Percentiles rank a stretch among this genome's conserved stretches.
Evolutionary conservation across 2,113 vertebrate genomes (phyloP).

Genomic region (Arothron firmamentum): DNA sequence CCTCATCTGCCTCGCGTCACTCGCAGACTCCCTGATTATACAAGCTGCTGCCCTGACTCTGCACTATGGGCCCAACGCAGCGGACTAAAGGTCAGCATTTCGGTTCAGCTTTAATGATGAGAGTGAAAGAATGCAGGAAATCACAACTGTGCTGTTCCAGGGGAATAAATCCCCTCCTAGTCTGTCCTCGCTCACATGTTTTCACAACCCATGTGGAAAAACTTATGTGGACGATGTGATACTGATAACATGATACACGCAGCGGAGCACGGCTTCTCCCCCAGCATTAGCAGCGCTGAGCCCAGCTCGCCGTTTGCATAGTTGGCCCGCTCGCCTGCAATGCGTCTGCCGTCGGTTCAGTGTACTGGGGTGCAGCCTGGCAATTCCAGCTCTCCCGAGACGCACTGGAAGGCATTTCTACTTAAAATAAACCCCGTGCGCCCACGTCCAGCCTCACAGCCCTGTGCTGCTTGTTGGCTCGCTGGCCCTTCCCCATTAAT

Average conservation of each 20-base stretch:
- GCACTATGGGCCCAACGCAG: background rate
- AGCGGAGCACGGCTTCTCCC: conserved; percentile 39
- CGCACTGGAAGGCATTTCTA: conserved; percentile 72
- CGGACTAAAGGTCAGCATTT: background rate
- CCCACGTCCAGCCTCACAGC: conserved; percentile 69
- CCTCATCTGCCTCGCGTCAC: conserved; percentile 46
- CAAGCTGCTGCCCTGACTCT: conserved; percentile 27
- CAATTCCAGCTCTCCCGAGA: conserved; percentile 67
- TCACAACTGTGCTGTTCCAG: too few relatives aligned
- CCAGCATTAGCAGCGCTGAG: conserved; percentile 57
- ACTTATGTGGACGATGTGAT: conserved; percentile 50
- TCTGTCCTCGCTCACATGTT: conserved; percentile 40
- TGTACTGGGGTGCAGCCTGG: conserved; percentile 60
- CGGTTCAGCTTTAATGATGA: too few relatives aligned
- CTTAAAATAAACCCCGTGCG: conserved; percentile 74
- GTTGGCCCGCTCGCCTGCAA: conserved; percentile 63
- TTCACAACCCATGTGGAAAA: conserved; percentile 63
- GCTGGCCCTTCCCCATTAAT: conserved; percentile 71
- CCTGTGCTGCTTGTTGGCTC: conserved; percentile 56
- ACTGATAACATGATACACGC: conserved; percentile 56
- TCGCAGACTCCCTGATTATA: conserved; percentile 33
- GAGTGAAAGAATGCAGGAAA: too few relatives aligned
- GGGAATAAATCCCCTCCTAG: background rate
- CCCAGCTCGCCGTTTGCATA: conserved; percentile 59
- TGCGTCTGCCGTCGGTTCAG: conserved; percentile 66